Conservation (phyloP, 1,140 invertebrate species). For the Reticulitermes speratus region DNA sequence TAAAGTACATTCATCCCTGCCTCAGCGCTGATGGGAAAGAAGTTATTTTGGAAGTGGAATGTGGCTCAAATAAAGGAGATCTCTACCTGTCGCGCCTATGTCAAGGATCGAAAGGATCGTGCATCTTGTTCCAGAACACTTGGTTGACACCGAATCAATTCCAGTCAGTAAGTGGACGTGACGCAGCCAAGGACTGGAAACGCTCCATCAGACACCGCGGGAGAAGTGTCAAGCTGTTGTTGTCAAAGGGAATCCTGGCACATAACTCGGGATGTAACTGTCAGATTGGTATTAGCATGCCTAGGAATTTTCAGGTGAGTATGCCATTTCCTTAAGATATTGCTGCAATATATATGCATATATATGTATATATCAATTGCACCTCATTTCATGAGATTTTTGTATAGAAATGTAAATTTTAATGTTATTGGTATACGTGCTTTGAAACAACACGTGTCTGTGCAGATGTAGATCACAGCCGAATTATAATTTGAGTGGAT, state of each 20-base stretch:
- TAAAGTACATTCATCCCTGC: background rate
- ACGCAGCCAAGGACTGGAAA: background rate
- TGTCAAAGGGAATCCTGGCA: background rate
- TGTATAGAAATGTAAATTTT: too few species aligned
- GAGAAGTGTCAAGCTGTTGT: background rate
- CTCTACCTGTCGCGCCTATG: background rate
- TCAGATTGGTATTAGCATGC: background rate
- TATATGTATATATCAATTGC: too few species aligned
- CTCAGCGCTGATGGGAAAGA: background rate
- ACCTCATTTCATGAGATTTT: too few species aligned
- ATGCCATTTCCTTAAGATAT: too few species aligned
- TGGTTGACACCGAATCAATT: conserved; percentile 1
- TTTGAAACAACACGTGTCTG: too few species aligned
- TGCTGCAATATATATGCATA: too few species aligned
- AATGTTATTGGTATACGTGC: too few species aligned
- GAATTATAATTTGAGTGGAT: too few species aligned
- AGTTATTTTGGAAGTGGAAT: background rate
- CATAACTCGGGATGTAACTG: background rate
- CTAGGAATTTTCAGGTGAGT: background rate
- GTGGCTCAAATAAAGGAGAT: background rate
- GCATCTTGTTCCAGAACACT: conserved; percentile 10
- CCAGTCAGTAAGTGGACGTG: background rate
- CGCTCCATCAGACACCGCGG: background rate
- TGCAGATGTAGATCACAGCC: too few species aligned
- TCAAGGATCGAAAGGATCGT: background rate